Percentiles rank a stretch among this genome's conserved stretches.
Evolutionary conservation across 2,113 vertebrate species (phyloP).

Genomic region (Muntiacus reevesi): DNA sequence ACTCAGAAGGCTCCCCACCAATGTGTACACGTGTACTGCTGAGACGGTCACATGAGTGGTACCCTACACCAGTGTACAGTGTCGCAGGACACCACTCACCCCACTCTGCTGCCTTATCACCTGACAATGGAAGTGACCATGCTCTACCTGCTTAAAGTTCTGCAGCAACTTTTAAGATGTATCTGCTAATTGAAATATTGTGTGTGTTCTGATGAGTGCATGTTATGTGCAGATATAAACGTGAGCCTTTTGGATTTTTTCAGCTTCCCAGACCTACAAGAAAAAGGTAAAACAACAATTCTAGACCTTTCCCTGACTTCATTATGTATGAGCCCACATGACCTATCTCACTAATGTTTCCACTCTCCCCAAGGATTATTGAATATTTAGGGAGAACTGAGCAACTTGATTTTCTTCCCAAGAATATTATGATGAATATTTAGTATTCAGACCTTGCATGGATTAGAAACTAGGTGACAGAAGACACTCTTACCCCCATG

Average conservation of each 20-base stretch:
- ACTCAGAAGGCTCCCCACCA: neutral
- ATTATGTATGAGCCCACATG: neutral
- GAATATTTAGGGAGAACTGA: neutral
- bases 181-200: neutral
- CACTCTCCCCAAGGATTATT: neutral
- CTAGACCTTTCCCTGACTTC: neutral
- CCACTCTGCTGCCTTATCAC: neutral
- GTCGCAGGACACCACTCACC: neutral
- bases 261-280: neutral
- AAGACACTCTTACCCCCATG: neutral
- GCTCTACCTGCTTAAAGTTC: neutral
- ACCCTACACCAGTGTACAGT: neutral
- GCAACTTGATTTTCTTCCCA: neutral
- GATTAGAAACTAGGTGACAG: neutral
- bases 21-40: too few relatives aligned
- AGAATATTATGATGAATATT: neutral
- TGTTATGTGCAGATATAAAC: neutral
- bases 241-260: neutral
- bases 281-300: neutral
- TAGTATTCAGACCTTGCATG: neutral
- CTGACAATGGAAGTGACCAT: neutral
- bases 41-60: neutral
- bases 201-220: neutral
- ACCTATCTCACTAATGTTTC: neutral
- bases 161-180: neutral